Percentiles rank a stretch among this genome's conserved stretches.
phyloP scores from a whole-genome alignment of 1,140 invertebrate species.

The Monomorium pharaonis region DNA sequence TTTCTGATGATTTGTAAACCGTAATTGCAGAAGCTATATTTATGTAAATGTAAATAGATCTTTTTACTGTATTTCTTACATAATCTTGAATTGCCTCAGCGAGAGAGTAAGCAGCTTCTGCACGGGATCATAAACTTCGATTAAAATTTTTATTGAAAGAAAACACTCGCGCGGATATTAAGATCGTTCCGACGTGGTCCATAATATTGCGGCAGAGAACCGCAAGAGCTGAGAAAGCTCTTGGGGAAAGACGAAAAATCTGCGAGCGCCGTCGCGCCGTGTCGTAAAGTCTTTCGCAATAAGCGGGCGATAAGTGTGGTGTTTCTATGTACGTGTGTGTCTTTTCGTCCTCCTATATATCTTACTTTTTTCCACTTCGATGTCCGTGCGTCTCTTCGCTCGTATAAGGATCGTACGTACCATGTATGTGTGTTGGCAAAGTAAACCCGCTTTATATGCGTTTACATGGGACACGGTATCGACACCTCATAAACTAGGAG shows the following conservation, averaged over 20 bases:
- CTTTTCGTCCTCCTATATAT: constrained; percentile 48
- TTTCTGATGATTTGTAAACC: neutral
- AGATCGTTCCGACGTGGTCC: neutral
- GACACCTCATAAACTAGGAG: constrained; percentile 72
- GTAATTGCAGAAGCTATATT: neutral
- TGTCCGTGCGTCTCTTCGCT: constrained; percentile 37
- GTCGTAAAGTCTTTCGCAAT: constrained; percentile 49
- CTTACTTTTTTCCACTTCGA: constrained; percentile 26
- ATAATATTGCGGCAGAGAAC: neutral
- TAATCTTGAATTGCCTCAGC: neutral
- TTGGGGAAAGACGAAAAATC: constrained; percentile 22
- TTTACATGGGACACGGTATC: constrained; percentile 67
- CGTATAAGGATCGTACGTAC: constrained; percentile 17
- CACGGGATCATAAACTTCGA: neutral
- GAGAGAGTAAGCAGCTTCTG: neutral
- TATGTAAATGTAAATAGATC: neutral
- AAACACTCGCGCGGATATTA: neutral
- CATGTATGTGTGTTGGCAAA: constrained; percentile 13
- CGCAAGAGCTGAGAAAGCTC: neutral
- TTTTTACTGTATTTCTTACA: neutral
- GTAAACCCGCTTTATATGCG: constrained; percentile 67
- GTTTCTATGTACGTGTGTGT: neutral
- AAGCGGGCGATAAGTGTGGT: constrained; percentile 53
- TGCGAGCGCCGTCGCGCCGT: neutral
- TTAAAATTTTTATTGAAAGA: neutral